phyloP scores from a whole-genome alignment of 2,113 vertebrate species.

The Caranx melampygus region DNA sequence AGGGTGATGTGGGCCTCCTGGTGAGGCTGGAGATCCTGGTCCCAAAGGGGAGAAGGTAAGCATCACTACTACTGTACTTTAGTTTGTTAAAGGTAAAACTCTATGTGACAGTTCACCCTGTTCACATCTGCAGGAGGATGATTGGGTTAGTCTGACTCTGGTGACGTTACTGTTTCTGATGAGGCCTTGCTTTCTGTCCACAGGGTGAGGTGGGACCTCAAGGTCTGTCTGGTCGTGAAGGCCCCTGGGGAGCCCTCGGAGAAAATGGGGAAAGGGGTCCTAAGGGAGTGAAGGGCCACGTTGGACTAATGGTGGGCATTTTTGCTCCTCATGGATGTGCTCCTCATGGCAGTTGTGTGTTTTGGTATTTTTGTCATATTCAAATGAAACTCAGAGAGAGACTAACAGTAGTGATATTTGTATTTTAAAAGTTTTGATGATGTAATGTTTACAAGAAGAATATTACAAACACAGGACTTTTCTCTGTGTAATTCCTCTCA shows the following conservation, averaged over 20 bases:
- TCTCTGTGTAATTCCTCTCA: background rate
- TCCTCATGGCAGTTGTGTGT: background rate
- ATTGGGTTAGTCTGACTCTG: background rate
- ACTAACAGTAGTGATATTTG: background rate
- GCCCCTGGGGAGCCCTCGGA: conserved; percentile 82
- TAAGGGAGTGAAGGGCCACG: conserved; percentile 87
- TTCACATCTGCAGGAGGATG: background rate
- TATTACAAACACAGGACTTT: background rate
- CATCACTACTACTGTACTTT: background rate
- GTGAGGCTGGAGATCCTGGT: conserved; percentile 84
- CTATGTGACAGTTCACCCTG: background rate
- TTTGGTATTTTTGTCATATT: background rate
- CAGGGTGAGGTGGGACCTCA: conserved; percentile 85
- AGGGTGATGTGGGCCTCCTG: conserved; percentile 82
- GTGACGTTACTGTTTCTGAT: conserved; percentile 3
- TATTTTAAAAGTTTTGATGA: background rate
- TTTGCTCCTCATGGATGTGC: background rate
- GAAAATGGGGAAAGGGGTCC: conserved; percentile 80
- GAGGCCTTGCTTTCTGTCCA: conserved; percentile 19
- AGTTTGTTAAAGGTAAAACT: background rate
- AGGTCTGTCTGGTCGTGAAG: conserved; percentile 84
- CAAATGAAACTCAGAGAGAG: background rate
- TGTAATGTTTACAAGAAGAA: background rate
- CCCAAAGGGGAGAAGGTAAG: conserved; percentile 84
- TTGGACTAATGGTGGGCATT: conserved; percentile 83